Evolutionary conservation across 1,140 invertebrate species (phyloP), one percentile per base, ranked within the genome.

Genomic region (Spodoptera frugiperda): DNA sequence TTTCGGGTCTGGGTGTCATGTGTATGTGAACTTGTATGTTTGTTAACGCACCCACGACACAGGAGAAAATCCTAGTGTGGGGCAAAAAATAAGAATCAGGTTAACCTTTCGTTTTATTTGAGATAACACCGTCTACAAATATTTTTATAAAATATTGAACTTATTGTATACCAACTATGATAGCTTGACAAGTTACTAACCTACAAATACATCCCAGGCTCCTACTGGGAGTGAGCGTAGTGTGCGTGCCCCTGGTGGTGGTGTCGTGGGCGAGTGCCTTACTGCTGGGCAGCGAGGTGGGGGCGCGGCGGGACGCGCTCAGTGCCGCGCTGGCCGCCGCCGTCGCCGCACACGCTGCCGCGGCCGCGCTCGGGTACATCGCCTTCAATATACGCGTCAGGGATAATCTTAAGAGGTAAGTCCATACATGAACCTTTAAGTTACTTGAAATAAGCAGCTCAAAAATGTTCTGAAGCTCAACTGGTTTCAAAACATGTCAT

Each of bases 281-380:
- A 5, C 63, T 93, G 9, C 86, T 93, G 77, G 90, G 83, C 76
- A 91, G 90, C 78, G 90, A 93, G 67, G 77, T 87, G 49, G 89
- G 86, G 17, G 72, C 61, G 8, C 77, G 85, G 0, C 82, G 95
- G 95, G 14, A 95, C 95, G 48, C 79, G 71, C 94, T 98, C 9
- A 96, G 97, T 78, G 97, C 97, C 82, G 93, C 96, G 75, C 95
- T 98, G 77, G 96, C 97, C 1, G 93, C 96, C 2, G 95, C 97
- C 21, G 95, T 97, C 0, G 94, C 96, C 1, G 83, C 96, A 4
- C 97, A 98, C 84, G 96, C 97, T 0, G 93, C 96, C 1, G 98
- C 97, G 81, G 96, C 98, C 19, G 94, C 98, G 39, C 94, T 97
- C 46, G 97, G 97, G n/a, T 98, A 98, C 86, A 97, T 97, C 84